phyloP scores from a whole-genome alignment of 2,113 vertebrate genomes.

The Clarias magur region DNA sequence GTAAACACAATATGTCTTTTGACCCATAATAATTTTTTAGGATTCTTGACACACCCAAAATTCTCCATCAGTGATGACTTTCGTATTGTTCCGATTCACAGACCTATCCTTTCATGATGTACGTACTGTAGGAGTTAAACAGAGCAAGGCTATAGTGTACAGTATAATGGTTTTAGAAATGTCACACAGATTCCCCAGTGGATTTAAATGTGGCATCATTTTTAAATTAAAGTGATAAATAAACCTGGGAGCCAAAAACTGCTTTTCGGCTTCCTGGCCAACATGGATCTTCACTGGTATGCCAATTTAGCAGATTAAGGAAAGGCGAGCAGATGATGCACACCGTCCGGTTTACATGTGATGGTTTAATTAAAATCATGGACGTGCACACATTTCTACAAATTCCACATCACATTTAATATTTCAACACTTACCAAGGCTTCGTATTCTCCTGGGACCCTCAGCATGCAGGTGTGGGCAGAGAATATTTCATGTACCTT shows the following conservation, averaged over 20 bases:
- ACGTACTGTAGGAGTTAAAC: not conserved
- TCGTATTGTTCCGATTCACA: not conserved
- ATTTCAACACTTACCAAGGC: not conserved
- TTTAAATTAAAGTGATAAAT: not conserved
- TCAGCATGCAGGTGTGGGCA: not conserved
- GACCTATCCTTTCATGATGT: not conserved
- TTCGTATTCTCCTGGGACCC: not conserved
- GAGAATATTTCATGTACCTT: not conserved
- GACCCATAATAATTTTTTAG: not conserved
- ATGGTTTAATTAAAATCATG: slow-evolving; percentile 11
- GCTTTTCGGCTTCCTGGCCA: not conserved
- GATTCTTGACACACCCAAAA: not conserved
- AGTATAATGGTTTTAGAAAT: not conserved
- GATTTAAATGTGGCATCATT: not conserved
- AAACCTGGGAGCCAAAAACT: not conserved
- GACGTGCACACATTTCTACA: not conserved
- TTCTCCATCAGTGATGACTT: not conserved
- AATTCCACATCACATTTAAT: not conserved
- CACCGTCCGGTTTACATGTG: not conserved
- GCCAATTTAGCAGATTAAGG: slow-evolving; percentile 3
- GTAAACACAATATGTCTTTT: slow-evolving; percentile 20
- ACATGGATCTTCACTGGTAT: not conserved
- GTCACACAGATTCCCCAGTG: not conserved
- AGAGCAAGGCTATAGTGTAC: not conserved
- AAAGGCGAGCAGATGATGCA: slow-evolving; percentile 3